Evolutionary conservation across 2,888 invertebrate species (phyloP).

Genomic region (Drosophila atroscutellata): DNA sequence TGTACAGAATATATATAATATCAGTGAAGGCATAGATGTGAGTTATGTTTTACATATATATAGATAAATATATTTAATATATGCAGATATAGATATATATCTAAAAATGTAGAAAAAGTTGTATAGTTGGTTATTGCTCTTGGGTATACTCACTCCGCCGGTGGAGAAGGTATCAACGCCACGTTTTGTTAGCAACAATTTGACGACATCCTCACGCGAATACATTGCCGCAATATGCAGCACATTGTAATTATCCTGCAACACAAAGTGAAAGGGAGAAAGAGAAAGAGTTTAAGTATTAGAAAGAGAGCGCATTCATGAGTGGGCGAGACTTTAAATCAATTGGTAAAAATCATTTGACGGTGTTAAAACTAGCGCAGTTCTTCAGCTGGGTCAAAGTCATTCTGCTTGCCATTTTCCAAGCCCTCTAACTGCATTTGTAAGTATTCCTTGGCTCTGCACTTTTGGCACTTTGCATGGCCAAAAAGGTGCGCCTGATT

Average conservation of each 20-base stretch:
- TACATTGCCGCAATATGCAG: slow-evolving; percentile 97
- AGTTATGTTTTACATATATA: neutral
- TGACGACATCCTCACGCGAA: slow-evolving; percentile 97
- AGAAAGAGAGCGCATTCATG: neutral
- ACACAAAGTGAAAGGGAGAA: slow-evolving; percentile 10
- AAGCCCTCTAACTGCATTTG: neutral
- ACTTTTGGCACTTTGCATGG: slow-evolving; percentile 61
- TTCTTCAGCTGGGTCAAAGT: slow-evolving; percentile 75
- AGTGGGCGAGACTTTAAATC: slow-evolving; percentile 51
- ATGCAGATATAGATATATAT: neutral
- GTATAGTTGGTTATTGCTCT: neutral
- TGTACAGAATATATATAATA: neutral
- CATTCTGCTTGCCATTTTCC: neutral
- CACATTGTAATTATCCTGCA: slow-evolving; percentile 97
- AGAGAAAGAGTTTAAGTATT: neutral
- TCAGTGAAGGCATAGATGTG: neutral
- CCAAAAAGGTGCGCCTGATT: slow-evolving; percentile 69
- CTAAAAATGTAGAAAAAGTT: neutral
- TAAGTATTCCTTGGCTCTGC: neutral
- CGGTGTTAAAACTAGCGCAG: slow-evolving; percentile 38
- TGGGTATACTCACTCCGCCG: slow-evolving; percentile 92
- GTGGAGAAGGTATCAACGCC: slow-evolving; percentile 96
- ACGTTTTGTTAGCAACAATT: slow-evolving; percentile 93
- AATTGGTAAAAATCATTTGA: slow-evolving; percentile 62
- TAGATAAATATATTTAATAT: neutral